Percentiles rank a stretch among this genome's conserved stretches.
phyloP scores from a whole-genome alignment of 1,140 invertebrate genomes.

The Cydia amplana region DNA sequence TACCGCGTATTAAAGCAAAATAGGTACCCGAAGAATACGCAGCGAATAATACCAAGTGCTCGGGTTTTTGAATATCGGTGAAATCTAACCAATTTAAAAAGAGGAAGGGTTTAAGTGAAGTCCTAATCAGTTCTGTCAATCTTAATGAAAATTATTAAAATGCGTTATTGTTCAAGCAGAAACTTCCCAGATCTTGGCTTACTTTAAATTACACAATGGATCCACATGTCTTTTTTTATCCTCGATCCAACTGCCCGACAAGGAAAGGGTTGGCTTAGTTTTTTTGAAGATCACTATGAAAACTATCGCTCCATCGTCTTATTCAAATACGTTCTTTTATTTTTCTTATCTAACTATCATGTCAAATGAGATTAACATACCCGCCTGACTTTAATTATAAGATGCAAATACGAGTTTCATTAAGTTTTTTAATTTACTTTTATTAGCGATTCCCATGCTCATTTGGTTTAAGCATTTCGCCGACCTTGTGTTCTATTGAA shows the following conservation, averaged over 20 bases:
- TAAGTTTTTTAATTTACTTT: constrained; percentile 27
- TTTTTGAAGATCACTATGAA: constrained; percentile 52
- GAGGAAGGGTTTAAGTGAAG: constrained; percentile 52
- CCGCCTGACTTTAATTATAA: constrained; percentile 33
- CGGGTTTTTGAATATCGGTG: constrained; percentile 29
- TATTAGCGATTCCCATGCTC: constrained; percentile 41
- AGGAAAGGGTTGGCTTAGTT: constrained; percentile 67
- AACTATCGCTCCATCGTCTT: constrained; percentile 65
- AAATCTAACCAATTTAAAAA: constrained; percentile 38
- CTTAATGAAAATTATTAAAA: constrained; percentile 78
- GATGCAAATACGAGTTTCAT: constrained; percentile 26
- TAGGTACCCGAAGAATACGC: not conserved
- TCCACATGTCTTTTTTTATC: constrained; percentile 69
- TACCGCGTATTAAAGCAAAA: constrained; percentile 23
- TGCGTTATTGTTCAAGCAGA: constrained; percentile 73
- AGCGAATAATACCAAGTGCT: constrained; percentile 10
- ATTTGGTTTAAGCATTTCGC: constrained; percentile 46
- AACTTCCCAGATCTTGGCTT: constrained; percentile 60
- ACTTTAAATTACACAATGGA: constrained; percentile 69
- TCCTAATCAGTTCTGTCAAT: constrained; percentile 73
- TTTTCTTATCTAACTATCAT: constrained; percentile 45
- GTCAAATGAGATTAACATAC: constrained; percentile 44
- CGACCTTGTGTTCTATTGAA: constrained; percentile 47
- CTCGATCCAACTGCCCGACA: constrained; percentile 61
- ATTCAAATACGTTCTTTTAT: constrained; percentile 56